Evolutionary conservation across 1,140 invertebrate species (phyloP).

Genomic region (Bombus cullumanus): DNA sequence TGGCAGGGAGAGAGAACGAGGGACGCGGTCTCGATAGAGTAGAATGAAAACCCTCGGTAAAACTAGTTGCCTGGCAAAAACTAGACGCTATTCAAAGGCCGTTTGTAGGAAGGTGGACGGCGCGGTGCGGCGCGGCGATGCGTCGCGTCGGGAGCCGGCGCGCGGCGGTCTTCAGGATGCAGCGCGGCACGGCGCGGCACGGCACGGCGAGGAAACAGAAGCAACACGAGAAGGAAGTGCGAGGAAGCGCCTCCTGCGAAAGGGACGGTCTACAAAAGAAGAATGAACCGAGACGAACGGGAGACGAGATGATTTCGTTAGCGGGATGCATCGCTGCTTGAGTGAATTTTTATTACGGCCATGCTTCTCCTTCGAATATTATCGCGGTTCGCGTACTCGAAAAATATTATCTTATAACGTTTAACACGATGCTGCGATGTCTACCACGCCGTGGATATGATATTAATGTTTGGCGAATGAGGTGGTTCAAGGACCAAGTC

Average conservation of each 20-base stretch:
- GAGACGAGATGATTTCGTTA: slow-evolving; percentile 59
- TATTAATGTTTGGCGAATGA: neutral
- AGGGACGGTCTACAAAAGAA: slow-evolving; percentile 41
- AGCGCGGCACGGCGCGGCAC: neutral
- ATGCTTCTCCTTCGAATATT: slow-evolving; percentile 4
- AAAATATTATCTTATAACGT: neutral
- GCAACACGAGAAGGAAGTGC: slow-evolving; percentile 68
- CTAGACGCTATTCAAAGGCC: slow-evolving; percentile 78
- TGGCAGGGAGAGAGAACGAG: slow-evolving; percentile 11
- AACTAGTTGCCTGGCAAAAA: slow-evolving; percentile 77
- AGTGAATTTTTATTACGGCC: neutral
- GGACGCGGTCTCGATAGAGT: slow-evolving; percentile 34
- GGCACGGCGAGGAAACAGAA: slow-evolving; percentile 60
- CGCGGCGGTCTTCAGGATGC: slow-evolving; percentile 37
- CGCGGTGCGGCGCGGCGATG: slow-evolving; percentile 10
- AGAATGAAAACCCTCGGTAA: slow-evolving; percentile 74
- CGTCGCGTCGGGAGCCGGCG: slow-evolving; percentile 49
- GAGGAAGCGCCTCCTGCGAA: slow-evolving; percentile 38
- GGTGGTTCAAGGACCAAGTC: neutral
- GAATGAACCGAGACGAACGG: slow-evolving; percentile 54
- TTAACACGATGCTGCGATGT: neutral
- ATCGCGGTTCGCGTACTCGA: neutral
- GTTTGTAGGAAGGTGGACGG: slow-evolving; percentile 68
- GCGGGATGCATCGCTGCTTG: slow-evolving; percentile 32
- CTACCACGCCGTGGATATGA: neutral